phyloP scores from a whole-genome alignment of 2,888 invertebrate genomes.

The Monoplex corrugatus region DNA sequence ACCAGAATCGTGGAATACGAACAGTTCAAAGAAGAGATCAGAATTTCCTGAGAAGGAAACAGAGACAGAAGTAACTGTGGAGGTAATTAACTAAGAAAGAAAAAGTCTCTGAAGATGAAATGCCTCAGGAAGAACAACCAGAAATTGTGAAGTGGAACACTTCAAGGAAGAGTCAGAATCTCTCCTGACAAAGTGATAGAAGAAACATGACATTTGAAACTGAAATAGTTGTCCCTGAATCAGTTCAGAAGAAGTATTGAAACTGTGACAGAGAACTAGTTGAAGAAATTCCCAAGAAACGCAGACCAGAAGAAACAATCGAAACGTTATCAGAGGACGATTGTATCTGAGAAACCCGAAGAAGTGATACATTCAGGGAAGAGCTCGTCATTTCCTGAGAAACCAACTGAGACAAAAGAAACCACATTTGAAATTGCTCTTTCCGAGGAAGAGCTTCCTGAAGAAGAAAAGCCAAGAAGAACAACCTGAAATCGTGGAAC shows the following conservation, averaged over 20 bases:
- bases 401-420: constrained; percentile 33
- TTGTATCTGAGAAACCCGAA: background rate
- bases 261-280: background rate
- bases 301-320: background rate
- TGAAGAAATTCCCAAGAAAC: background rate
- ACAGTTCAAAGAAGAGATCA: constrained; percentile 34
- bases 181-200: constrained; percentile 38
- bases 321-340: background rate
- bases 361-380: constrained; percentile 35
- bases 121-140: constrained; percentile 44
- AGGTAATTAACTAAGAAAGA: constrained; percentile 38
- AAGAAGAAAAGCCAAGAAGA: constrained; percentile 1
- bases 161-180: constrained; percentile 42
- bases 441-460: background rate
- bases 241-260: background rate
- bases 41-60: constrained; percentile 31
- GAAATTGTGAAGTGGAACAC: constrained; percentile 38
- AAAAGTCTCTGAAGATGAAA: background rate
- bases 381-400: constrained; percentile 9
- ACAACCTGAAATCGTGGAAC: constrained; percentile 16
- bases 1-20: constrained; percentile 49
- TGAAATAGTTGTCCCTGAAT: background rate
- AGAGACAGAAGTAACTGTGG: constrained; percentile 42
- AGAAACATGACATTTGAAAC: background rate
- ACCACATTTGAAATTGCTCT: background rate